Conservation (phyloP, 2,888 invertebrate genomes). For the Osmoderma eremita region DNA sequence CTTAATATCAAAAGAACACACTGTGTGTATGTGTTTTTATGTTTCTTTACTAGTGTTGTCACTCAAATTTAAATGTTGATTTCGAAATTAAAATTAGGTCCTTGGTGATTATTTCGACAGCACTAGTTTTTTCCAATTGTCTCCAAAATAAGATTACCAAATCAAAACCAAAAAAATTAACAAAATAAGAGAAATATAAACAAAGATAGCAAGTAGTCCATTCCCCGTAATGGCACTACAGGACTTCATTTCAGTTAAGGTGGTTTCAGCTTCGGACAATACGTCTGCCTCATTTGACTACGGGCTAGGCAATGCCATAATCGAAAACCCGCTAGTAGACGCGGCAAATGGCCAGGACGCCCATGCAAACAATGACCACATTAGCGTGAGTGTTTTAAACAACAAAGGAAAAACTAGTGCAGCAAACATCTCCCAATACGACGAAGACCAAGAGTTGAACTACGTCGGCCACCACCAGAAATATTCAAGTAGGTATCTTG, state of each 20-base stretch:
- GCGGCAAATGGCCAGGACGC: conserved; percentile 66
- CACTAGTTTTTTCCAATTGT: conserved; percentile 40
- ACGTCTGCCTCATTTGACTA: conserved; percentile 67
- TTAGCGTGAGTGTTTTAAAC: conserved; percentile 62
- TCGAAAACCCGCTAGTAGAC: conserved; percentile 71
- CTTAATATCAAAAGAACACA: conserved; percentile 41
- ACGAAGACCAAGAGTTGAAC: conserved; percentile 58
- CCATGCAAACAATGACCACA: conserved; percentile 64
- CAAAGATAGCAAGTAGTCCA: conserved; percentile 48
- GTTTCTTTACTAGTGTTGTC: conserved; percentile 32
- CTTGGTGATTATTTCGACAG: conserved; percentile 18
- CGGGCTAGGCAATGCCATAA: conserved; percentile 66
- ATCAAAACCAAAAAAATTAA: not conserved
- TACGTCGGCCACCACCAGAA: conserved; percentile 58
- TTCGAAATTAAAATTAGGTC: not conserved
- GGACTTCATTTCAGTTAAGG: conserved; percentile 69
- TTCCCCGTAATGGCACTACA: conserved; percentile 50
- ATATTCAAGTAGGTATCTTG: conserved; percentile 61
- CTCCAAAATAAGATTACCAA: not conserved
- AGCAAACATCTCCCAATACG: conserved; percentile 58
- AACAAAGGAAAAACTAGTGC: conserved; percentile 56
- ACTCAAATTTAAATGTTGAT: not conserved
- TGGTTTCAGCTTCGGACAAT: conserved; percentile 70
- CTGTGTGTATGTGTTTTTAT: conserved; percentile 50
- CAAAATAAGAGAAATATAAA: conserved; percentile 8